These are phyloP conservation scores for Perccottus glenii DNA, from an alignment of 2,113 vertebrate genomes.

Conservation along the genomic window DNA sequence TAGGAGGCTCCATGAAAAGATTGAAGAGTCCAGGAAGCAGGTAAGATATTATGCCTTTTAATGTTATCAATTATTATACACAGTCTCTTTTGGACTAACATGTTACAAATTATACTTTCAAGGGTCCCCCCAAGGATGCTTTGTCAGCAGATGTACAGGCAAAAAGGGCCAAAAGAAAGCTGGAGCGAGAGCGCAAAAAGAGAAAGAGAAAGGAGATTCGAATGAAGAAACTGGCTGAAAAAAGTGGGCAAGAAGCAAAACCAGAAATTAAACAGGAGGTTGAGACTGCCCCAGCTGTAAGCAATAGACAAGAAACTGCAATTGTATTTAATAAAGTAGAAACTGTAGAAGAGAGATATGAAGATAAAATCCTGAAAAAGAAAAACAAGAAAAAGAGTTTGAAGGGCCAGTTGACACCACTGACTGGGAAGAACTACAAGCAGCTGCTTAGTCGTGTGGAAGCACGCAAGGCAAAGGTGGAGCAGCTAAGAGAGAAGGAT, in stretches of 20 bases:
- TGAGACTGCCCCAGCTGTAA: background rate
- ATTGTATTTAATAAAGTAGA: constrained; percentile 89
- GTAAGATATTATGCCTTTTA: constrained; percentile 63
- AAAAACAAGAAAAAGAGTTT: constrained; percentile 80
- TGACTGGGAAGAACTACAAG: constrained; percentile 92
- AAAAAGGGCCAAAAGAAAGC: constrained; percentile 84
- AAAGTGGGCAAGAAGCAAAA: constrained; percentile 31
- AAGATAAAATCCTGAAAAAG: constrained; percentile 78
- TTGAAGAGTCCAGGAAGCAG: constrained; percentile 86
- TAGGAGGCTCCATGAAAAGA: constrained; percentile 91
- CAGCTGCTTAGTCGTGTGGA: constrained; percentile 89
- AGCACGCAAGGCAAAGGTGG: constrained; percentile 82
- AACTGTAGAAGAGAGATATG: constrained; percentile 74
- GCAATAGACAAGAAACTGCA: constrained; percentile 54
- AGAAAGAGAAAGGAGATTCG: constrained; percentile 87
- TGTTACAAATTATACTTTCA: background rate
- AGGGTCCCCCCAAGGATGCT: constrained; percentile 79
- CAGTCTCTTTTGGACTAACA: background rate
- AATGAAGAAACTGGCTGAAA: constrained; percentile 81
- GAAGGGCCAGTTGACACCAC: constrained; percentile 88
- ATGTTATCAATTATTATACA: background rate
- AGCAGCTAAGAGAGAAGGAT: constrained; percentile 84
- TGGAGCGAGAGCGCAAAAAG: constrained; percentile 91
- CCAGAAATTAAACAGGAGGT: constrained; percentile 42
- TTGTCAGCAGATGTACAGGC: constrained; percentile 81